Evolutionary conservation across 2,797 vertebrate species (phyloP), one percentile per base, ranked within the genome.

Genomic region (Falco biarmicus): DNA sequence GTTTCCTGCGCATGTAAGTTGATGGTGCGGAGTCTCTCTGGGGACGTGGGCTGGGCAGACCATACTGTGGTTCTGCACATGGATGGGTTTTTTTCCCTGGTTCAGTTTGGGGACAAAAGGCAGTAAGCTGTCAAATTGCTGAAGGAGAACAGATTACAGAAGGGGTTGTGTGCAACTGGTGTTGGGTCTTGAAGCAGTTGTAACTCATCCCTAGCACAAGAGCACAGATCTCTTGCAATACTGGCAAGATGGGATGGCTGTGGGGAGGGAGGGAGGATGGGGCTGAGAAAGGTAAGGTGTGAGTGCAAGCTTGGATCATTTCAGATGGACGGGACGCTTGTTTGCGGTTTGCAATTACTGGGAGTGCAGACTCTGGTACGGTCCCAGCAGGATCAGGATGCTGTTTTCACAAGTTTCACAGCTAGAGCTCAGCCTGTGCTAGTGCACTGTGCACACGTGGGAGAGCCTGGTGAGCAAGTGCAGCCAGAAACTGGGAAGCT

Each of bases 1-100:
- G 14, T 99, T 15, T 97, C 98, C 6, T 97, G 93, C 63, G 79
- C 97, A 91, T 97, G 99, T 99, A 97, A 74, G 96, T 54, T 74
- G 57, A 50, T 1, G 11, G 5, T 9, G 10, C 5, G 25, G 39
- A 7, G 13, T 31, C 41, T n/a, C 13, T 26, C 24, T 5, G 34
- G 18, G 47, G 17, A 1, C 6, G 43, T 14, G 56, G 68, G 51
- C 14, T 25, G 41, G 50, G 12, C 50, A 48, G 37, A 11, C 7
- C 0, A 0, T 19, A 2, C 34, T 15, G 34, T 5, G 29, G 10
- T 8, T 24, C 75, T 41, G 41, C 54, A 41, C 32, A 4, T 10
- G 24, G 57, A 4, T 4, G 12, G 37, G 10, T 7, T 7, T 7
- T 34, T 47, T 47, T 34, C 54, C 29, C 60, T 41, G 5, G 18